These are phyloP conservation scores for Lordiphosa clarofinis DNA, from an alignment of 1,140 invertebrate species.

Conservation along the genomic window DNA sequence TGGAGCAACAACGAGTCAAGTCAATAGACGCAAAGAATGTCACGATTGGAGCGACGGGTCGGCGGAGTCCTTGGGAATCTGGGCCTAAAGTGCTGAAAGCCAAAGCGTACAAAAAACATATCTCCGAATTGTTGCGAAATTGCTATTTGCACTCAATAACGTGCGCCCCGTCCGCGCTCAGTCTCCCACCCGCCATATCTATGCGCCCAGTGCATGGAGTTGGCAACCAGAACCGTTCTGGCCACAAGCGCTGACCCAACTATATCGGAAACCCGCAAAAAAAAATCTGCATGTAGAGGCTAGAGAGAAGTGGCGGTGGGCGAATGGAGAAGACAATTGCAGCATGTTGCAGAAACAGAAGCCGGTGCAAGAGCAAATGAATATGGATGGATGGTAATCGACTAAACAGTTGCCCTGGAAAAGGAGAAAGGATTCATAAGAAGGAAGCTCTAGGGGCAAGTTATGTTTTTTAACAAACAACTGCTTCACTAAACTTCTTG, in stretches of 20 bases:
- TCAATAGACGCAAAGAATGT: slow-evolving; percentile 55
- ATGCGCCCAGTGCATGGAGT: no score
- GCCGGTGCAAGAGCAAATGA: slow-evolving; percentile 33
- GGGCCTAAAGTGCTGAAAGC: slow-evolving; percentile 73
- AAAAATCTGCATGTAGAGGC: slow-evolving; percentile 42
- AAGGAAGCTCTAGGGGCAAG: no score
- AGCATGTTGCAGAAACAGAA: slow-evolving; percentile 48
- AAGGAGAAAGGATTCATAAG: no score
- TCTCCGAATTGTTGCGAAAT: slow-evolving; percentile 75
- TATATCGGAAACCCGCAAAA: slow-evolving; percentile 79
- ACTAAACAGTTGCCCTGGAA: background rate
- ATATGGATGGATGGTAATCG: background rate
- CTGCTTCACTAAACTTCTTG: no score
- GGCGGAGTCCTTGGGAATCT: slow-evolving; percentile 27
- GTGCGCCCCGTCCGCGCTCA: slow-evolving; percentile 13
- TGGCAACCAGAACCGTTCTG: slow-evolving; percentile 79
- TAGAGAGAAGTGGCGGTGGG: background rate
- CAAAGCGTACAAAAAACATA: slow-evolving; percentile 50
- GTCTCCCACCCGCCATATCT: background rate
- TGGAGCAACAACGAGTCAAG: slow-evolving; percentile 28
- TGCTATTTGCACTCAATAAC: slow-evolving; percentile 80
- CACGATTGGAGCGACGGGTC: slow-evolving; percentile 18
- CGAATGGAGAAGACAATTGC: slow-evolving; percentile 46
- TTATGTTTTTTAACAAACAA: no score
- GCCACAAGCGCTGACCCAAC: slow-evolving; percentile 80